Evolutionary conservation across 2,888 invertebrate species (phyloP), one percentile per base, ranked within the genome.

Genomic region (Eulithis testata): DNA sequence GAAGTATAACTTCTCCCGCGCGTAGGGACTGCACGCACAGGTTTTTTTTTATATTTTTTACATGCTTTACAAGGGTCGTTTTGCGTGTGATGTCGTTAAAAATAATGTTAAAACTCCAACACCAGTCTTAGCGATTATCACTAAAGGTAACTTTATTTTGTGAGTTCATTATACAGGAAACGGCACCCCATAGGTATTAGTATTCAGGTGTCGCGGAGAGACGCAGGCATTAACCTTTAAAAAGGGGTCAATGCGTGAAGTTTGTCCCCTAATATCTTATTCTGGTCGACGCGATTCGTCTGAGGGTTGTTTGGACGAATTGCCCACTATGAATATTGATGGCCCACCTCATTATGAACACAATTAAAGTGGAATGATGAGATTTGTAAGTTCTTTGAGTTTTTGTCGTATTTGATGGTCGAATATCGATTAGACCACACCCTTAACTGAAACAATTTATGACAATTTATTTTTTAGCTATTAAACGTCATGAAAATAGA

Each of bases 181-280:
- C 74, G 72, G 69, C 69, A 69, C 65, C 66, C 70, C 61, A 49
- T 49, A 49, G 49, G 76, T 83, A 86, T 91, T 90, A 87, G 89
- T 90, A 91, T 91, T 88, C 91, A 86, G 88, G 88, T 88, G 84
- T 82, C 78, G 83, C 72, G 73, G 72, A 74, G 81, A 79, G 82
- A 81, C 84, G 80, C 80, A 80, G 83, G 84, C 86, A 90, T 91
- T 91, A 90, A 91, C 90, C 90, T 90, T 90, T 91, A 86, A 91
- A 91, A 91, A 91, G 90, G 89, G 91, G 90, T 91, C 91, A 88
- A 87, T 87, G 90, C 88, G 89, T 90, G 86, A 89, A 91, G 85
- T 91, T 76, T 85, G 84, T 84, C 86, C 89, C 89, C 89, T 90
- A 85, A 90, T 91, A 90, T 85, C 86, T 89, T 91, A 91, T 91